Base-by-base conservation (phyloP, 2,888 invertebrate species). In the Heliconius hortense region DNA sequence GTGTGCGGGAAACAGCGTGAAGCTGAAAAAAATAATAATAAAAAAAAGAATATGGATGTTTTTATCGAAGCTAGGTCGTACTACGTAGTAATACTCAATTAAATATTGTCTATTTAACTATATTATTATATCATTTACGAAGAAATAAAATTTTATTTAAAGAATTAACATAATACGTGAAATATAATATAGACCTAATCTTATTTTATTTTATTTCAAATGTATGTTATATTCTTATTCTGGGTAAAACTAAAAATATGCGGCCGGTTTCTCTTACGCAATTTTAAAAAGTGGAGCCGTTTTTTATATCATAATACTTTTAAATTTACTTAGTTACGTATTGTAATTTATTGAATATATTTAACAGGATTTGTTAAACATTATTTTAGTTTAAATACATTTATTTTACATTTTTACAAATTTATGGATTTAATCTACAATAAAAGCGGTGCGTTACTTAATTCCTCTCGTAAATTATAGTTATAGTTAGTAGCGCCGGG, bases 231-330 rank as follows among this genome's bases (percentile, higher is more conserved):
- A 39, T 48, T 39, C 2, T 64, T 64, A 39, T 35, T 39, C 11
- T 64, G 13, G 21, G 35, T 39, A 39, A 39, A 43, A 66, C 35
- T 43, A 66, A 39, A 24, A 66, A 39, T 39, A 39, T 24, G 39
- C 24, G 39, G 39, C 66, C 24, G 24, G 39, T 35, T 39, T 39
- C 39, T 66, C 15, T 66, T 66, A 66, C 39, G 66, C 39, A 66
- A 66, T 39, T 5, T 15, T 66, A 15, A 66, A 66, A 66, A 66
- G 39, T 66, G 13, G 66, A 66, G 4, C 24, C 24, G 13, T n/a
- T 39, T 66, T 66, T 35, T 43, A 24, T 66, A 64, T 35, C 13
- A 39, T 64, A 64, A 48, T 48, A 48, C 18, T 18, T 8, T 66
- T 39, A 15, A 39, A 66, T 24, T 4, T 39, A 35, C 35, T 35